Evolutionary conservation across 1,140 invertebrate genomes (phyloP), one percentile per base, ranked within the genome.

Genomic region (Temnothorax curvispinosus): DNA sequence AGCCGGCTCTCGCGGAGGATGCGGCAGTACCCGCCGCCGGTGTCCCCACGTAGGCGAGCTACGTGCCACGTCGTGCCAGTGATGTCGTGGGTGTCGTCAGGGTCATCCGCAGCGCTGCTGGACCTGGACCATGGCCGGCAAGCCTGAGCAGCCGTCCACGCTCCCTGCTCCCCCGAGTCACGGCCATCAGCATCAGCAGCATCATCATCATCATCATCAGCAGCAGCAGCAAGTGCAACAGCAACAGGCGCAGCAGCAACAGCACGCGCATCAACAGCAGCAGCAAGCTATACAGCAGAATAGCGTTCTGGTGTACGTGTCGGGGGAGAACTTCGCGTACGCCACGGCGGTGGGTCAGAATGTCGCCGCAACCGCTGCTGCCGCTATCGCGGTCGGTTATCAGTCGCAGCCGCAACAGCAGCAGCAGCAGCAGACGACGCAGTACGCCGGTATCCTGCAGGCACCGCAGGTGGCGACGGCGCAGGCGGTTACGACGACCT

Each of bases 81-180:
- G 94, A 95, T 95, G 94, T 95, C 94, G 94, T 94, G 94, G 94
- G 93, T 94, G 94, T 94, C 94, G 94, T 93, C 94, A 94, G 93
- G 94, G 94, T 93, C 92, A 92, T 92, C 93, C 93, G 92, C 92
- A 94, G 89, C 92, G 91, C 94, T 94, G 94, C 94, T 95, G 94
- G 94, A 95, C 94, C 94, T 95, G 94, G 95, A 96, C 94, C 92
- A 95, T 96, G 95, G 95, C 95, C 93, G 95, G 95, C 94, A 95
- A 96, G 95, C 94, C 95, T 96, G 95, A 95, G 94, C 94, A 93
- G 92, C 93, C 93, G 92, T 92, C 93, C 91, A 94, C 94, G 91
- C 94, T 95, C 93, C 93, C 94, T 93, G 94, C 92, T 94, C 93
- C 92, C 91, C 92, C 93, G 92, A 94, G 93, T 93, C 93, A 94